Evolutionary conservation across 2,888 invertebrate species (phyloP), one percentile per base, ranked within the genome.

Genomic region (Atrina japonica): DNA sequence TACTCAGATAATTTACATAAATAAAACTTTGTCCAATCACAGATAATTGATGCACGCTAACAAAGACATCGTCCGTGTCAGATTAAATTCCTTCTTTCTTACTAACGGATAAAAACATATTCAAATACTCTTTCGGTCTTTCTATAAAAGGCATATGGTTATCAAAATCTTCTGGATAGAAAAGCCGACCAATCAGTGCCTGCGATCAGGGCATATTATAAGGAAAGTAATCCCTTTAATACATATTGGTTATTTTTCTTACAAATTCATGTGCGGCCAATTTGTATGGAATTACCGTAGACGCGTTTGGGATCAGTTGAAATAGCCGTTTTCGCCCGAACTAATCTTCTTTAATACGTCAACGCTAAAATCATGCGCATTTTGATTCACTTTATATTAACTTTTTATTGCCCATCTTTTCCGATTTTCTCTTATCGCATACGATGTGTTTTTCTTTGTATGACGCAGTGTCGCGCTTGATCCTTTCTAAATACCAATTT

Each of bases 301-400:
- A 60, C 71, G 66, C 63, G 61, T 66, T 30, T 66, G 16, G 71
- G 71, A 66, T 72, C 60, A 67, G 58, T 50, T 49, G 35, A 52
- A 72, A 66, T 43, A 52, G 49, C 58, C 43, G 58, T 67, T 72
- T 52, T 67, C 67, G 60, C 63, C 58, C 47, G 47, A 50, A 30
- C 69, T 76, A 79, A 79, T 78, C 76, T 65, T 30, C 41, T 63
- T 59, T 76, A 75, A 77, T 77, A 78, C 80, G 67, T 53, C 59
- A 69, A 59, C 58, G 76, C 56, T 71, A 75, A 77, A 82, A 72
- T 78, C 72, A 74, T 79, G 78, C 77, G 78, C 74, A 79, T 80
- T 79, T 80, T 82, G 79, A 82, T 82, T 77, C 82, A 82, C 79
- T 82, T 70, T 75, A 75, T 79, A 82, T 82, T 80, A 78, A 82